These are phyloP conservation scores for Venustaconcha ellipsiformis DNA, from an alignment of 1,140 invertebrate species.

Conservation along the genomic window DNA sequence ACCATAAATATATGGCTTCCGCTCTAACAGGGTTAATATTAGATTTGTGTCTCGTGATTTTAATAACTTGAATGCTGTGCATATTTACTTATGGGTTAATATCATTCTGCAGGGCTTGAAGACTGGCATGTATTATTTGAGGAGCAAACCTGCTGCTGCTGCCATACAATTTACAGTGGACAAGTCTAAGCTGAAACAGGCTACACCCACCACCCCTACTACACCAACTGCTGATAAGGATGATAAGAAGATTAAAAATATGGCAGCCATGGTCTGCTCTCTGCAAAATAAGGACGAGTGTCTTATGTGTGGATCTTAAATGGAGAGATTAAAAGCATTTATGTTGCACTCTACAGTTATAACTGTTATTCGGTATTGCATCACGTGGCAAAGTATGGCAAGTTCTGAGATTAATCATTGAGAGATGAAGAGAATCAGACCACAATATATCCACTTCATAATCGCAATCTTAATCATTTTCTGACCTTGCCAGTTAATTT, in stretches of 20 bases:
- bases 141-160: slow-evolving; percentile 95
- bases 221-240: slow-evolving; percentile 9
- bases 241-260: slow-evolving; percentile 70
- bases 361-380: slow-evolving; percentile 2
- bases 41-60: no score
- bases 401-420: no score
- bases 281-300: slow-evolving; percentile 93
- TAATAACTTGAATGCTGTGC: no score
- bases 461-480: no score
- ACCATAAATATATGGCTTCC: no score
- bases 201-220: slow-evolving; percentile 21
- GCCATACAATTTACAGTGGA: slow-evolving; percentile 99
- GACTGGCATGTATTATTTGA: slow-evolving; percentile 99
- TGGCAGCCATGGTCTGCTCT: slow-evolving; percentile 86
- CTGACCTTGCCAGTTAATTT: no score
- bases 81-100: background rate
- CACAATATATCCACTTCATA: no score
- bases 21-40: no score
- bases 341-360: background rate
- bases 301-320: slow-evolving; percentile 73
- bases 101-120: slow-evolving; percentile 82
- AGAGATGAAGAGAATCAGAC: no score
- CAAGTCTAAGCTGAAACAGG: slow-evolving; percentile 79
- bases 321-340: no score
- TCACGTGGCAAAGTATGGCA: no score